Evolutionary conservation across 2,888 invertebrate species (phyloP).

Genomic region (Pollenia angustigena): DNA sequence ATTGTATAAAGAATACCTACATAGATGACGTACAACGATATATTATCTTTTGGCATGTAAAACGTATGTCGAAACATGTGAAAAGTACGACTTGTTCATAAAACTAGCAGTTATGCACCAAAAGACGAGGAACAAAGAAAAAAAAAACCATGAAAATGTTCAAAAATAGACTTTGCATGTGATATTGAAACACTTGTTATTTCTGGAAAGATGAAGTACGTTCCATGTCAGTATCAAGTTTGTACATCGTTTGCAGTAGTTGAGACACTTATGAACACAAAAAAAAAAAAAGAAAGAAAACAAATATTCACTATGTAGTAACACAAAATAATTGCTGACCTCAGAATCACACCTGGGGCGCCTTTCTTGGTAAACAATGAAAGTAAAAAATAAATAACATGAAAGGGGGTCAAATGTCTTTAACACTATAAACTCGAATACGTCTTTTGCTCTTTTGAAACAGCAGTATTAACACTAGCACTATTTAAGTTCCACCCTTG

Average conservation of each 20-base stretch:
- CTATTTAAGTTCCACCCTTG: conserved; percentile 23
- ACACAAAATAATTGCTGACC: conserved; percentile 82
- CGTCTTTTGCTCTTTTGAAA: conserved; percentile 7
- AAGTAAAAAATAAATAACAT: conserved; percentile 36
- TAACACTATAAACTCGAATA: conserved; percentile 61
- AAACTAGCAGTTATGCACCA: conserved; percentile 13
- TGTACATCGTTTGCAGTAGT: conserved; percentile 34
- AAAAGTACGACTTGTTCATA: conserved; percentile 53
- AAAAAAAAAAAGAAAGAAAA: conserved; percentile 12
- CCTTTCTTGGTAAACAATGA: conserved; percentile 95
- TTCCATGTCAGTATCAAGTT: conserved; percentile 37
- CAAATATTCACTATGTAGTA: conserved; percentile 30
- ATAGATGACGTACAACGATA: conserved; percentile 1
- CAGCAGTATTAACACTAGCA: conserved; percentile 4
- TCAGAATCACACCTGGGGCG: conserved; percentile 90
- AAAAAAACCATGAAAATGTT: not conserved
- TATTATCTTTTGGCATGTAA: conserved; percentile 64
- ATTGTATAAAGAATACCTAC: conserved; percentile 13
- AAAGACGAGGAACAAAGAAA: conserved; percentile 18
- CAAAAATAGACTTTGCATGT: conserved; percentile 61
- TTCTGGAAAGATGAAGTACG: conserved; percentile 44
- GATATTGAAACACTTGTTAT: conserved; percentile 64
- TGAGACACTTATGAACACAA: conserved; percentile 14
- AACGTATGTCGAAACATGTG: conserved; percentile 46
- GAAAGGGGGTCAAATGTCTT: conserved; percentile 65